Conservation (phyloP, 2,113 vertebrate species). For the Phoenicopterus ruber region DNA sequence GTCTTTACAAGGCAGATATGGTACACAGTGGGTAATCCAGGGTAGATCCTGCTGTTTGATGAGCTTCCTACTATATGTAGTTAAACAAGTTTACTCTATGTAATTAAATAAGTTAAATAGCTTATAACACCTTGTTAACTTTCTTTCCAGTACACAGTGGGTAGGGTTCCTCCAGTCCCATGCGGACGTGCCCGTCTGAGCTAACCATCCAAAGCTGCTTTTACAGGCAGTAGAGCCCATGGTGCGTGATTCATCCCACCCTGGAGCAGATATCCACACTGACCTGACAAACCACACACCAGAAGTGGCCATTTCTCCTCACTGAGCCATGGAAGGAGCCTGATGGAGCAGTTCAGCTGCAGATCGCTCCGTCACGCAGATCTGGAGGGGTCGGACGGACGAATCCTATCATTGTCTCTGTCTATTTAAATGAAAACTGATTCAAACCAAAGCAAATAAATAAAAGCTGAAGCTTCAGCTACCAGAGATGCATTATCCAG, state of each 20-base stretch:
- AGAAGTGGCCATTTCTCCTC: neutral
- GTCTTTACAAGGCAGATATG: neutral
- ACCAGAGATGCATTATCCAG: neutral
- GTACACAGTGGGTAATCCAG: no score
- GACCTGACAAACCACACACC: neutral
- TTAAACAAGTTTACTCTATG: no score
- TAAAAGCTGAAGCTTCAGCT: neutral
- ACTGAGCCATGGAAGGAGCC: neutral
- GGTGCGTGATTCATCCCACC: neutral
- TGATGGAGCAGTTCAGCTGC: neutral
- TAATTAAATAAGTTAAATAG: no score
- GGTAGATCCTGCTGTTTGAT: no score
- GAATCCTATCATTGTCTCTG: neutral
- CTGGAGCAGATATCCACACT: neutral
- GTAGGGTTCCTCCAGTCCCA: neutral
- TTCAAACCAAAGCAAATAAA: neutral
- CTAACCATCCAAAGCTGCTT: neutral
- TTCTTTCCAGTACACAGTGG: no score
- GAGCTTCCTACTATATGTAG: no score
- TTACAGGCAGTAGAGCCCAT: neutral
- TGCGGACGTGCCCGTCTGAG: accelerated
- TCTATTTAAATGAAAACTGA: neutral
- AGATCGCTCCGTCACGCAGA: neutral
- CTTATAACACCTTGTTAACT: no score
- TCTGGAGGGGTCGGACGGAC: neutral